Evolutionary conservation across 2,888 invertebrate genomes (phyloP), one percentile per base, ranked within the genome.

Genomic region (Oxytorus armatus): DNA sequence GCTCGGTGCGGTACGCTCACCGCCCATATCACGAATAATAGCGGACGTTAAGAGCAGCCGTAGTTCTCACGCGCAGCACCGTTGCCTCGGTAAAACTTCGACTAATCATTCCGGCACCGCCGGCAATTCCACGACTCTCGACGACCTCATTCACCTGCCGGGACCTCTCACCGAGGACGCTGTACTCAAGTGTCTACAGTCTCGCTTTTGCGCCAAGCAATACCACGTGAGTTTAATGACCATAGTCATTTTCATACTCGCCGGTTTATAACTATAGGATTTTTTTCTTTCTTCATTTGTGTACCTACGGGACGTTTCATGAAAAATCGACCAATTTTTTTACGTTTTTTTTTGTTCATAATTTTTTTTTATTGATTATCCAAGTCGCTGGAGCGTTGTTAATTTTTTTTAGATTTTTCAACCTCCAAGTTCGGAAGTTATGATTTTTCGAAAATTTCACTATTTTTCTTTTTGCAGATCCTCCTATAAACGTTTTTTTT

Each of bases 141-240:
- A 97, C 89, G 98, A 98, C 93, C 95, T 98, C 88, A 98, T 98
- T 91, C 98, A 98, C 93, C 93, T 98, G 88, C 95, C 96, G 57
- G 98, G 97, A 39, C 98, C 98, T 68, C 95, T 98, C 88, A 98
- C 98, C 39, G 98, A 98, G 92, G 98, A 98, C 92, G 97, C 98
- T 77, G 96, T 98, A 61, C 96, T 98, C 92, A 95, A 97, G 91
- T 97, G 97, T 88, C 94, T 98, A 84, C 97, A 98, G 91, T 96
- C 97, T 8, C 94, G 98, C 89, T 98, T 98, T 93, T 95, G 95
- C 89, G 95, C 96, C 84, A 95, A 96, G 87, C 96, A 96, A 89
- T 97, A 96, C 90, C 97, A 97, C 92, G 98, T 98, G 92, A 96
- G 97, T 85, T 42, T 42, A 16, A 44, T 1, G 59, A 14, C 14